Percentiles rank a stretch among this genome's conserved stretches.
These are phyloP conservation scores for Ibidorhyncha struthersii DNA, from an alignment of 2,113 vertebrate genomes.

Conservation along the genomic window DNA sequence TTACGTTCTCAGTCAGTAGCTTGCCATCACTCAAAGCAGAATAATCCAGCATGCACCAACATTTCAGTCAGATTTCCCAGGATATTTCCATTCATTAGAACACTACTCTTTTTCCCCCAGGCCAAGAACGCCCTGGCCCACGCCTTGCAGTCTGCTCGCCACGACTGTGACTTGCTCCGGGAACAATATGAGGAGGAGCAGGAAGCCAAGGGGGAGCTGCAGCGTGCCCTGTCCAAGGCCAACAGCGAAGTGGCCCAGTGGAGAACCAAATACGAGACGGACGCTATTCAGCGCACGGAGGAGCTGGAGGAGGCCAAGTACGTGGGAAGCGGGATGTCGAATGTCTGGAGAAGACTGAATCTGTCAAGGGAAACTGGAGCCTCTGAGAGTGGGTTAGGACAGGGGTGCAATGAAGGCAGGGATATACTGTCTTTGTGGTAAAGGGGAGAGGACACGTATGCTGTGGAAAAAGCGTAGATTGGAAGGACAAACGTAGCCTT, in stretches of 20 bases:
- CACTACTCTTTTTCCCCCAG: background rate
- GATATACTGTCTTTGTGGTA: too few relatives aligned
- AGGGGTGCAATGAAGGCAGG: too few relatives aligned
- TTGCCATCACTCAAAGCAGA: background rate
- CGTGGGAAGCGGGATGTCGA: too few relatives aligned
- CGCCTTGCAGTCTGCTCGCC: too few relatives aligned
- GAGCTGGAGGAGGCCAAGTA: slow-evolving; percentile 88
- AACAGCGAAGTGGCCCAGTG: slow-evolving; percentile 84
- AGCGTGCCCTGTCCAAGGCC: slow-evolving; percentile 81
- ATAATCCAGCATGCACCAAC: background rate
- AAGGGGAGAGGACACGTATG: too few relatives aligned
- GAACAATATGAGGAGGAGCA: slow-evolving; percentile 74
- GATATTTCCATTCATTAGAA: background rate
- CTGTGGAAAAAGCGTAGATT: too few relatives aligned
- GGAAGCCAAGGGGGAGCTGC: slow-evolving; percentile 79
- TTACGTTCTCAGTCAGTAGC: background rate
- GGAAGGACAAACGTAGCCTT: too few relatives aligned
- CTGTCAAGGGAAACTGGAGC: too few relatives aligned
- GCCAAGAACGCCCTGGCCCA: background rate
- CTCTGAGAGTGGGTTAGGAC: too few relatives aligned
- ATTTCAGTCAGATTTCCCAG: background rate
- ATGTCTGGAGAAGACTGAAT: too few relatives aligned
- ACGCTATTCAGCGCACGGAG: slow-evolving; percentile 83
- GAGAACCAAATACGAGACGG: slow-evolving; percentile 85
- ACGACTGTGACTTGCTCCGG: too few relatives aligned